Evolutionary conservation across 1,140 invertebrate genomes (phyloP), one percentile per base, ranked within the genome.

Genomic region (Ladona fulva): DNA sequence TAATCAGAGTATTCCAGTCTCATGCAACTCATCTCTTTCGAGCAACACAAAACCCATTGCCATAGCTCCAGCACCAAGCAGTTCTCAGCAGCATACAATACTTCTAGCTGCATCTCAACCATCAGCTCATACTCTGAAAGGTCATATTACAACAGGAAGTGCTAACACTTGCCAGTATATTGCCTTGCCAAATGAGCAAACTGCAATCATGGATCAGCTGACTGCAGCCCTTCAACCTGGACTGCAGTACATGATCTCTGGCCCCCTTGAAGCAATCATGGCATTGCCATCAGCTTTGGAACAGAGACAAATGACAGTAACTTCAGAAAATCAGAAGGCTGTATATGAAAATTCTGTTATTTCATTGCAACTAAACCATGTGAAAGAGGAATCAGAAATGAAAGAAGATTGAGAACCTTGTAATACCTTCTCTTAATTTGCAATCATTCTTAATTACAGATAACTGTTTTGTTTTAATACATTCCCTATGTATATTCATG

Each of bases 251-350:
- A 42, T 76, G 19, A 37, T 76, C 19, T 76, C 75, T 37, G 75
- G 75, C 3, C 75, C 75, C 14, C n/a, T 76, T 29, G 75, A 76
- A 76, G 75, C 25, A 29, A 76, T 76, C 19, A 76, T 76, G 42
- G 42, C 75, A 14, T 42, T 76, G 42, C 75, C 75, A 19, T 66
- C 52, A 6, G 52, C 52, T 66, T 12, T 66, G 52, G 52, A 12
- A 66, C 52, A 66, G 52, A 66, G 52, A 12, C 52, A 66, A 66
- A 66, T 66, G 52, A 22, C 52, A 16, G n/a, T 66, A 66, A 22
- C 16, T 66, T 6, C 52, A 6, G 52, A 66, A 66, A 66, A 66
- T 66, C 52, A 66, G 52, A 66, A 66, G 12, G n/a, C 16, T 12
- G 5, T 22, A 6, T 66, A 19, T 66, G 52, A 66, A 19, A 66